Evolutionary conservation across 2,888 invertebrate species (phyloP).

Genomic region (Syrista parreyssii): DNA sequence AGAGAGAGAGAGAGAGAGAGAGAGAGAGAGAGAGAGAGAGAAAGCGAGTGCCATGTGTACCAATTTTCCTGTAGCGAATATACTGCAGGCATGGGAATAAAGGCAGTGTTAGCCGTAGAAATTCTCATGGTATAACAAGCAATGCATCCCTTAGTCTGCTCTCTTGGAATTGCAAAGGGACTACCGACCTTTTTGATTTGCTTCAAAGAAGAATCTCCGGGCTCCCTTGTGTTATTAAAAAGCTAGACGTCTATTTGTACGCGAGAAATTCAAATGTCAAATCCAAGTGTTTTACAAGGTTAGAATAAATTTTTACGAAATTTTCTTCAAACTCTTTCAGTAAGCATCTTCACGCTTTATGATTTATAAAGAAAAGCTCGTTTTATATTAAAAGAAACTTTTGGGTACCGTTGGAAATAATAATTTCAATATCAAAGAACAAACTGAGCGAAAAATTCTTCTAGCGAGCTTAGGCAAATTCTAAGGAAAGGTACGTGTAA

Average conservation of each 20-base stretch:
- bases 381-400: neutral
- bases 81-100: neutral
- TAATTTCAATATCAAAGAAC: neutral
- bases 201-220: neutral
- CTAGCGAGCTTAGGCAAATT: neutral
- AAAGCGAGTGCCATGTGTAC: constrained; percentile 9
- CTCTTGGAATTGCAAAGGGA: neutral
- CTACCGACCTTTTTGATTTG: neutral
- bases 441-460: neutral
- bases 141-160: neutral
- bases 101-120: neutral
- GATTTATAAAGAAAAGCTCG: neutral
- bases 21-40: constrained; percentile 4
- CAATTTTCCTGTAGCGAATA: neutral
- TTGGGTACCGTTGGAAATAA: neutral
- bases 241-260: neutral
- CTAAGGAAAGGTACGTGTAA: neutral
- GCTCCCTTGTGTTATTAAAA: neutral
- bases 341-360: neutral
- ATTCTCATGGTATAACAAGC: neutral
- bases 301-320: neutral
- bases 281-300: neutral
- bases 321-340: neutral
- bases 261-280: neutral
- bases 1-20: neutral